A percentile compares a stretch with the other conserved stretches of the same genome.
phyloP scores from a whole-genome alignment of 1,140 invertebrate genomes.

The Bombus fervidus region DNA sequence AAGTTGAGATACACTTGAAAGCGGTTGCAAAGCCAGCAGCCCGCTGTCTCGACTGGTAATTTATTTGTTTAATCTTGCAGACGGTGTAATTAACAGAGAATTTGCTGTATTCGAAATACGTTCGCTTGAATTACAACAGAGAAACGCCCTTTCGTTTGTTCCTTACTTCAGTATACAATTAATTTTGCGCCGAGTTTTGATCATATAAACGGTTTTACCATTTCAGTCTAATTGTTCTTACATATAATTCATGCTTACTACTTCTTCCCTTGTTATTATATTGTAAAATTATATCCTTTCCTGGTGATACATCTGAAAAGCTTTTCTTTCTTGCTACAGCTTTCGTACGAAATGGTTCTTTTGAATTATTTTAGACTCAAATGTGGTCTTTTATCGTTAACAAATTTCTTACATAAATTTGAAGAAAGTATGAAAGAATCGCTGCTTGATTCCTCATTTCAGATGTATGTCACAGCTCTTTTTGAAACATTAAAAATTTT shows the following conservation, averaged over 20 bases:
- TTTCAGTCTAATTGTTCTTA: neutral
- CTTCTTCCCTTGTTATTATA: neutral
- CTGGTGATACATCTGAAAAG: neutral
- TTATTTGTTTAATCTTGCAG: neutral
- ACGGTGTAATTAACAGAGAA: neutral
- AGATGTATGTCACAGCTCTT: too few relatives aligned
- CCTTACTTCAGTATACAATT: neutral
- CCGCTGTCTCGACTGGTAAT: neutral
- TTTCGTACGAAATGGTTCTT: too few relatives aligned
- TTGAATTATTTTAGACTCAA: neutral
- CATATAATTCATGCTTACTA: too few relatives aligned
- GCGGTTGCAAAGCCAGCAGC: neutral
- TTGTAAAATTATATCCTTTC: neutral
- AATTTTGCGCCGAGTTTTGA: neutral
- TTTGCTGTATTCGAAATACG: neutral
- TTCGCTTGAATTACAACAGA: neutral
- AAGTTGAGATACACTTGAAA: conserved; percentile 22
- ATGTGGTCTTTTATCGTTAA: too few relatives aligned
- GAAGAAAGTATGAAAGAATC: too few relatives aligned
- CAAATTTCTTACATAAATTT: too few relatives aligned
- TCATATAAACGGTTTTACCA: neutral
- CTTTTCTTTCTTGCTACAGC: neutral
- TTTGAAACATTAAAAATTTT: too few relatives aligned
- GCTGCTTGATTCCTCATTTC: too few relatives aligned
- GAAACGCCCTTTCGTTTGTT: neutral